Evolutionary conservation across 2,113 vertebrate species (phyloP), one percentile per base, ranked within the genome.

Genomic region (human (Homo sapiens)): DNA sequence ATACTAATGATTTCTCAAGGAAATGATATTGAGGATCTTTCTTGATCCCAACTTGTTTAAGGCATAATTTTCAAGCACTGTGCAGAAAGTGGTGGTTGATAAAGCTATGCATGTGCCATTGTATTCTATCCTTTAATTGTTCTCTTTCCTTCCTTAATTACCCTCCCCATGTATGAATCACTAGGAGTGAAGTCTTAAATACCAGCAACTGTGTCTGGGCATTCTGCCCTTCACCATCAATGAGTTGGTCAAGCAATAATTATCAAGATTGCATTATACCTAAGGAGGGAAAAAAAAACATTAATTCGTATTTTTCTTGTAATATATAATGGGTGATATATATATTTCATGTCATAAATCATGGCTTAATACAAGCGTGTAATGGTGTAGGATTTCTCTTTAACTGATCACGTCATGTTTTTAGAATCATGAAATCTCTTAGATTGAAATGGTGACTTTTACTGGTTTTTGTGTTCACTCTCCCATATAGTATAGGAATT

Each of bases 61-160:
- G 61, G 43, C 38, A 75, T 14, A 89, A 80, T 57, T 95, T 93
- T 89, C 90, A 55, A 85, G 38, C 5, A 48, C 81, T 20, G 18
- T 89, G 13, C 18, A 70, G 48, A 93, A 89, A 50, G 13, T 84
- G 66, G 16, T 88, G 61, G 13, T 38, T 72, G 35, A 66, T 79
- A 79, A 83, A 85, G 55, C 70, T 94, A 75, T 90, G 23, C n/a
- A 72, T 40, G 14, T 89, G 14, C 32, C 27, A 75, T 92, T 79
- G 70, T 85, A 40, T 89, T 83, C 66, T 5, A 57, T 83, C 35
- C 89, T 73, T 30, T 72, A 80, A 45, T 78, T 59, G 52, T 73
- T 79, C 30, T 73, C 45, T 94, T 94, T 94, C 18, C 22, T 81
- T 70, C 64, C 50, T 96, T 72, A 96, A 55, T 83, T 83, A 43